Evolutionary conservation across 2,113 vertebrate genomes (phyloP), one percentile per base, ranked within the genome.

Genomic region (Nibea albiflora): DNA sequence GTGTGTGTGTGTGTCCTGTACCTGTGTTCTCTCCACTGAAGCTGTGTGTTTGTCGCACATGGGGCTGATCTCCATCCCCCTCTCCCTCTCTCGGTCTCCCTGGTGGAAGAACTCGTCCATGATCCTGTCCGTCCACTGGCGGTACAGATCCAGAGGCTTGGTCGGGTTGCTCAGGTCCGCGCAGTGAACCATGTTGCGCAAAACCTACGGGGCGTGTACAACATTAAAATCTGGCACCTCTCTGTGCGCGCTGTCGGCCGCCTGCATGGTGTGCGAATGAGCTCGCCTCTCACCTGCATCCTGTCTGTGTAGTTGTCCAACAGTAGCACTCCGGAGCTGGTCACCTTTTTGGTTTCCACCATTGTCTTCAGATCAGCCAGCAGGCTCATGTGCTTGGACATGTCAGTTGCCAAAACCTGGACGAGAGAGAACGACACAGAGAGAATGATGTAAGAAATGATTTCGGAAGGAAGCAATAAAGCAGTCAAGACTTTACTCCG

Each of bases 21-120:
- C 98, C 98, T 99, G 98, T 35, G 98, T 99, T 83, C 98, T 98
- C 80, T 99, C 98, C 84, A 99, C 97, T 0, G 98, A 99, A 0
- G 98, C 98, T 0, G 98, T 99, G 91, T 99, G 98, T 12, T 99
- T 99, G 93, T 99, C 98, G 24, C 98, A 99, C 98, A 99, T 99
- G 0, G 98, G 97, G 81, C 98, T 99, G 86, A 99, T 98, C 80
- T 99, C 98, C 97, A 99, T 99, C 5, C 98, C 98, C 1, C 97
- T 94, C 76, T 99, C 98, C 56, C 98, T 80, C 84, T 99, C 98
- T 35, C 97, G 95, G 95, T 99, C 98, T 54, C 98, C 98, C 90
- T 99, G 98, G 83, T 99, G 98, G 95, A 99, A 99, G 94, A 99
- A 99, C 87, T 99, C 98, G 3, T 99, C 96, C 98, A 99, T 99